Conservation (phyloP, 64 coral and sea anemone species). For the Actinia tenebrosa region DNA sequence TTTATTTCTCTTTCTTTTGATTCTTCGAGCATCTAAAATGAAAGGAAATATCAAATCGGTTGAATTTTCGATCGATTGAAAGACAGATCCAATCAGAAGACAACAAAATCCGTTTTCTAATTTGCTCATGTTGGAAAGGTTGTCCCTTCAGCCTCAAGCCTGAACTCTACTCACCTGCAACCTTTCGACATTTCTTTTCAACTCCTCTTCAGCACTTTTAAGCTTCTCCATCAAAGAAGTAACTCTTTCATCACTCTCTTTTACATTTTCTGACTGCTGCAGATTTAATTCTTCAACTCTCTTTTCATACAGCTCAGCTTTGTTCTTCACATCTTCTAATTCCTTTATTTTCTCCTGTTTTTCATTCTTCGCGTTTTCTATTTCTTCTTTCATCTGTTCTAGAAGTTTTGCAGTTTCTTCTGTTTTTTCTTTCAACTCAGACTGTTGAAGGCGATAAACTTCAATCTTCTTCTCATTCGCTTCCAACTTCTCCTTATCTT, state of each 20-base stretch:
- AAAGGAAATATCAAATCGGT: not conserved
- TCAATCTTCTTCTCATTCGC: conserved; percentile 12
- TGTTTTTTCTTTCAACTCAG: conserved; percentile 2
- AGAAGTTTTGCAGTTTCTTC: not conserved
- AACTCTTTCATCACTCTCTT: conserved; percentile 20
- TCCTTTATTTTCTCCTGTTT: conserved; percentile 35
- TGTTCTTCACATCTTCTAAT: conserved; percentile 12
- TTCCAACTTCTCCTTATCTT: conserved; percentile 19
- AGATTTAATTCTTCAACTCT: conserved; percentile 25
- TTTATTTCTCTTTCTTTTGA: not conserved
- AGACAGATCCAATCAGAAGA: too few relatives aligned
- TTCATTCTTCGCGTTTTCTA: conserved; percentile 22
- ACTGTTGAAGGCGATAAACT: not conserved
- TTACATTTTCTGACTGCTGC: conserved; percentile 6
- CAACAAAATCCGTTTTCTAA: too few relatives aligned
- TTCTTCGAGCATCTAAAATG: conserved; percentile 9
- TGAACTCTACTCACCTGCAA: not conserved
- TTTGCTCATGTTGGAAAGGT: too few relatives aligned
- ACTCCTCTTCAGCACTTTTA: conserved; percentile 13
- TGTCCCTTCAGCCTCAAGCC: too few relatives aligned
- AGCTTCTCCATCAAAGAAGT: conserved; percentile 5
- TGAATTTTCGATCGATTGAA: not conserved
- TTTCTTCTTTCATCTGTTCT: conserved; percentile 25
- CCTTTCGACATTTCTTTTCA: not conserved
- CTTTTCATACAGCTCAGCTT: conserved; percentile 4